Evolutionary conservation across 2,113 vertebrate genomes (phyloP).

Genomic region (Phalacrocorax aristotelis): DNA sequence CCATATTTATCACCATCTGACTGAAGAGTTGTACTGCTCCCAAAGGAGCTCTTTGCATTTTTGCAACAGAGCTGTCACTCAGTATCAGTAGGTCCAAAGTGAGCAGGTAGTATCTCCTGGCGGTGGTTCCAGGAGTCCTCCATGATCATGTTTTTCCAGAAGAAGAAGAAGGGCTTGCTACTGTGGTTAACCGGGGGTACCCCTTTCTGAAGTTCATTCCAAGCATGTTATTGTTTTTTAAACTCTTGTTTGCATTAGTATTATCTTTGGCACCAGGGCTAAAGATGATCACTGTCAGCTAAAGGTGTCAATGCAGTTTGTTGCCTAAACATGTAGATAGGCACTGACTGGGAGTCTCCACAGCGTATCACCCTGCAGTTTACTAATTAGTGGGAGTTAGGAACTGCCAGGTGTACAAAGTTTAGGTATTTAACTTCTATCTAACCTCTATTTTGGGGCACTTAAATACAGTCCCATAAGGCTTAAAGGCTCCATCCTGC

Average conservation of each 20-base stretch:
- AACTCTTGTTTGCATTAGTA: background rate
- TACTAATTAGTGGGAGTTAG: background rate
- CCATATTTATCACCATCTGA: background rate
- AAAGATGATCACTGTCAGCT: background rate
- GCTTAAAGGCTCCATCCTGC: background rate
- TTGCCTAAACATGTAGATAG: background rate
- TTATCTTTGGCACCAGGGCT: background rate
- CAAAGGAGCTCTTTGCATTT: background rate
- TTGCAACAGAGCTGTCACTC: background rate
- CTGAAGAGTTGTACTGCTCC: background rate
- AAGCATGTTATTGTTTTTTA: background rate
- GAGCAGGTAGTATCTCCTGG: background rate
- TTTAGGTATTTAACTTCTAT: background rate
- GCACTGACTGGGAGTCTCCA: background rate
- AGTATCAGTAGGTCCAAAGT: background rate
- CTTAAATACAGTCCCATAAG: background rate
- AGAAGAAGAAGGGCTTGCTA: background rate
- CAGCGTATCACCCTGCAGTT: background rate
- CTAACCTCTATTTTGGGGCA: background rate
- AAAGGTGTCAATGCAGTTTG: background rate
- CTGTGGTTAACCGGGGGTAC: background rate
- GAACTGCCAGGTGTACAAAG: background rate
- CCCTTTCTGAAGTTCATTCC: background rate
- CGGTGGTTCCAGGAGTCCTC: background rate
- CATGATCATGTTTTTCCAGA: background rate